Conservation (phyloP, 2,797 vertebrate genomes). For the Loris lydekkerianus region DNA sequence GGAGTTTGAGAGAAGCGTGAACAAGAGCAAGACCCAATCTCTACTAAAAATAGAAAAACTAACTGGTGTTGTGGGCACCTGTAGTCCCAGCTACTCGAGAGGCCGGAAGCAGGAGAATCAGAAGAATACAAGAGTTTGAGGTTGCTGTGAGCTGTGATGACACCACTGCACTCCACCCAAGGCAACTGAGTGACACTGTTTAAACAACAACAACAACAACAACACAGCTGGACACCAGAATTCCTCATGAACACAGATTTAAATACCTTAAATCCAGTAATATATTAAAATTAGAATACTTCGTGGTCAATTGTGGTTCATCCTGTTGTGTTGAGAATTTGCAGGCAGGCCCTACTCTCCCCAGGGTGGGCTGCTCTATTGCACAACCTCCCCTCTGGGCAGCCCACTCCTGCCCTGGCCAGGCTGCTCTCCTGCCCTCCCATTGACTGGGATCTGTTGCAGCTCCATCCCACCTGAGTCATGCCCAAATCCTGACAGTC, state of each 20-base stretch:
- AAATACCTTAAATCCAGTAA: neutral
- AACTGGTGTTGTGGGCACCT: too few relatives aligned
- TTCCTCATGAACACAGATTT: neutral
- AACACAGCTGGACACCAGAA: neutral
- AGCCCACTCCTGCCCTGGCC: neutral
- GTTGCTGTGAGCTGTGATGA: too few relatives aligned
- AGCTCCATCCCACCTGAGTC: neutral
- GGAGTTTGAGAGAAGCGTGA: too few relatives aligned
- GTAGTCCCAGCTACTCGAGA: too few relatives aligned
- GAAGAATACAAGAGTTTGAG: too few relatives aligned
- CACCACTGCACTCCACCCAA: too few relatives aligned
- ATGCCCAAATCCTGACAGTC: neutral
- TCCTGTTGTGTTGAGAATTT: neutral
- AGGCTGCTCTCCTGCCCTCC: neutral
- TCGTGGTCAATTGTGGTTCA: neutral
- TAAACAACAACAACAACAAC: too few relatives aligned
- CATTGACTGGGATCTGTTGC: too few relatives aligned
- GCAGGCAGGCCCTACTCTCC: neutral
- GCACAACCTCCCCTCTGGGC: neutral
- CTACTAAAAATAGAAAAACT: too few relatives aligned
- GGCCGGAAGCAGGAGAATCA: too few relatives aligned
- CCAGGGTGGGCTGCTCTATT: rapidly evolving
- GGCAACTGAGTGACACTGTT: too few relatives aligned
- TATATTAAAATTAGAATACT: neutral
- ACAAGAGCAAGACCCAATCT: too few relatives aligned